Base-by-base conservation (phyloP, 53 echinoderm and acorn worm genomes). In the Temnopleurus reevesii region DNA sequence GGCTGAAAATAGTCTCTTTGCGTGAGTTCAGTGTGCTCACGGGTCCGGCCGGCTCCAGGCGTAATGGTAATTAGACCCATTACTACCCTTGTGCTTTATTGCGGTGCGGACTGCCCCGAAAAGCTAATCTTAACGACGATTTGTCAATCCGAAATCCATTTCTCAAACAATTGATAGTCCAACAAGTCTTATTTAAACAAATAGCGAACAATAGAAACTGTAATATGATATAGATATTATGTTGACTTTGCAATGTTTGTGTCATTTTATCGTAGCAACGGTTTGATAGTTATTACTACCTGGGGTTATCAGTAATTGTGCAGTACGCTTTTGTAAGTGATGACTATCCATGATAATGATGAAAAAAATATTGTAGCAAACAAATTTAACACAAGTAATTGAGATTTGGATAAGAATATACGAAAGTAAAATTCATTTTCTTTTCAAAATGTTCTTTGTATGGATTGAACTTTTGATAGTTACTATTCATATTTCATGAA, bases 141-240 rank as follows among this genome's bases (percentile, higher is more conserved):
- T 71, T 71, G 71, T 71, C 71, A 71, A 71, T 71, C 21, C 23
- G n/a, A 71, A 71, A 71, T 41, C 71, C 43, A 43, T 71, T 41
- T 71, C 71, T 41, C 71, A 5, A 71, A 38, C 71, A 71, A 71
- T 71, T 71, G 71, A 71, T 71, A n/a, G 71, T 71, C 41, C 71
- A 71, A 71, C 36, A n/a, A 38, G 71, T 29, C 15, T 63, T 33
- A 12, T 63, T 30, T 2, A 63, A 63, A 33, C 17, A 4, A 63
- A 63, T 63, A 63, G 33, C 13, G 71, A 21, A 41, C 8, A 38
- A 43, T 38, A 71, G 71, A 71, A 36, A 38, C 9, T 8, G 9
- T 21, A 71, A 43, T 41, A 41, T 71, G 71, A 71, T 71, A 41
- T 71, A 21, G 8, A 36, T 23, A 38, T 71, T 38, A 41, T 71